These are phyloP conservation scores for Andinoacara biseriatus DNA, from an alignment of 2,113 vertebrate species.

Conservation along the genomic window DNA sequence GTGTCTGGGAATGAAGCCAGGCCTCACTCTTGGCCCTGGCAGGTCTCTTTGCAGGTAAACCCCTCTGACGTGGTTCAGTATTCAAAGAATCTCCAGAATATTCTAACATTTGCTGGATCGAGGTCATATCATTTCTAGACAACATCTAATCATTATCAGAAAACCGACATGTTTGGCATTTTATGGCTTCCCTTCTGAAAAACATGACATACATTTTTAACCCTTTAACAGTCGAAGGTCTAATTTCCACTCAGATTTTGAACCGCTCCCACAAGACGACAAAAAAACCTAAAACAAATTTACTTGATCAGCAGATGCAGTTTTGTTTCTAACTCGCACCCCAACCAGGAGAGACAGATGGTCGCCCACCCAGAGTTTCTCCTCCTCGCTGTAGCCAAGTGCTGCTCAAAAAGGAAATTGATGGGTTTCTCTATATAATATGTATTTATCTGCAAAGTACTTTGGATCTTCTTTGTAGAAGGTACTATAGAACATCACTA, in stretches of 20 bases:
- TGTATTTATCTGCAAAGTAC: background rate
- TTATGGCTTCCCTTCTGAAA: background rate
- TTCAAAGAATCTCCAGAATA: background rate
- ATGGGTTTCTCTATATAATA: background rate
- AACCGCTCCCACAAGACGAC: background rate
- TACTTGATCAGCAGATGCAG: background rate
- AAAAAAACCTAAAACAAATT: background rate
- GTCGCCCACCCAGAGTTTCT: background rate
- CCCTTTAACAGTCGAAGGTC: background rate
- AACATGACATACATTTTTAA: background rate
- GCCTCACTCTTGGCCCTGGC: slow-evolving; percentile 83
- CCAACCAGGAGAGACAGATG: slow-evolving; percentile 11
- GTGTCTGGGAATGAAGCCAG: slow-evolving; percentile 80
- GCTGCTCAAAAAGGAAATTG: background rate
- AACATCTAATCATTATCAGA: background rate
- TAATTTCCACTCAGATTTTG: background rate
- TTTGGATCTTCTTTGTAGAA: background rate
- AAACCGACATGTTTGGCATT: too few relatives aligned
- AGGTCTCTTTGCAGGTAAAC: slow-evolving; percentile 83
- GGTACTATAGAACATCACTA: background rate
- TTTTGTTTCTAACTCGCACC: background rate
- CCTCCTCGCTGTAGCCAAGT: background rate
- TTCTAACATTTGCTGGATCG: background rate
- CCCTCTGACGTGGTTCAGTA: background rate
- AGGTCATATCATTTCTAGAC: background rate